A percentile compares a stretch with the other conserved stretches of the same genome.
phyloP scores from a whole-genome alignment of 2,797 vertebrate genomes.

The Clarias platycephalus region DNA sequence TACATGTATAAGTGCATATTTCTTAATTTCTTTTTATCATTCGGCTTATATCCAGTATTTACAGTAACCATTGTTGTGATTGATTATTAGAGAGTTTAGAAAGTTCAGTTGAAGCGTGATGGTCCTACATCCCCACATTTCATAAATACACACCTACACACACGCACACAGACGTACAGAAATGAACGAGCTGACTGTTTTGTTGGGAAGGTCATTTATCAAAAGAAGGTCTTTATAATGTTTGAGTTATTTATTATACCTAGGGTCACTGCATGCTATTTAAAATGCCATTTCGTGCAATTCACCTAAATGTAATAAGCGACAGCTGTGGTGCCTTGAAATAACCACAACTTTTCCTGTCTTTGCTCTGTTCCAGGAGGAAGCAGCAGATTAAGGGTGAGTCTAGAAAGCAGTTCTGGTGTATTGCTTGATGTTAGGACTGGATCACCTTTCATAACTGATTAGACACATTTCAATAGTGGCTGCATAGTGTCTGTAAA shows the following conservation, averaged over 20 bases:
- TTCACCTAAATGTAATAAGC: constrained; percentile 3
- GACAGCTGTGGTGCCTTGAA: neutral
- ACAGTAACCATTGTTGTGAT: neutral
- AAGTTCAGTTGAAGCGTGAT: neutral
- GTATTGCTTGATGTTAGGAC: constrained; percentile 5
- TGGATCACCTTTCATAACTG: neutral
- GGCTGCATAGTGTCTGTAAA: neutral
- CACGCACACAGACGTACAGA: neutral
- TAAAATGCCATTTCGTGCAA: neutral
- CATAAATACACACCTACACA: neutral
- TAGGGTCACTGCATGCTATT: neutral
- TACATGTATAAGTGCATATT: neutral
- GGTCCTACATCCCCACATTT: neutral
- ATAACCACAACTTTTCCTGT: neutral
- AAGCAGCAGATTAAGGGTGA: constrained; percentile 66
- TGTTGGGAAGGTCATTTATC: neutral
- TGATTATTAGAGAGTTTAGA: neutral
- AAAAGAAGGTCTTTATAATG: neutral
- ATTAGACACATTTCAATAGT: neutral
- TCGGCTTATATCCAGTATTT: neutral
- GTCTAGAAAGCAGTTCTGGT: constrained; percentile 48
- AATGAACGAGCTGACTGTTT: neutral
- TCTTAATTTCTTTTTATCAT: neutral
- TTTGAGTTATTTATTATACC: neutral
- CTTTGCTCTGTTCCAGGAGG: constrained; percentile 65